Evolutionary conservation across 2,888 invertebrate genomes (phyloP), one percentile per base, ranked within the genome.

Genomic region (Ypsolopha sequella): DNA sequence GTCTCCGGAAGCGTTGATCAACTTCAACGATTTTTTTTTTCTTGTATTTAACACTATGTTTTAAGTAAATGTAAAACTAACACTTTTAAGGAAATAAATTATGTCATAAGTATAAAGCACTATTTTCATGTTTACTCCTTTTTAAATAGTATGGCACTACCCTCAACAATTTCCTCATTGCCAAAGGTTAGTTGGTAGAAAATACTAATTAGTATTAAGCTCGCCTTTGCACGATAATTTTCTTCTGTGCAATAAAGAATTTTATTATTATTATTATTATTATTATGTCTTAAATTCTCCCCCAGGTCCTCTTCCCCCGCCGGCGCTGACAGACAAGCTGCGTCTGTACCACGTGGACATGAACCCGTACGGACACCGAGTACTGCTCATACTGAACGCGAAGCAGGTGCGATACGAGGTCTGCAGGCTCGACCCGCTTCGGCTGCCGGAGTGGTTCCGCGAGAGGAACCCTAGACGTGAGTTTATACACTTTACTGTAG

Each of bases 361-460:
- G 80, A 91, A 91, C 67, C 91, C 92, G 0, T 92, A 89, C 54
- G 90, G 91, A 0, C 90, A 91, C 58, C 66, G 91, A 54, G 88
- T 89, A 6, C 80, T 89, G 39, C 74, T 92, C 9, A 87, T 91
- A 14, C 65, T 91, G 45, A 89, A 89, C 35, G 89, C 90, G 1
- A 92, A 91, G 68, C 73, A 65, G 65, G 88, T 65, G 45, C 90
- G 88, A 53, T 89, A 88, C 52, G 91, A 91, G 59, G 80, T 90
- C 0, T 89, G 88, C 54, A 87, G 88, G 56, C 66, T 90, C 7
- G 89, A 90, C 56, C 77, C 90, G 0, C 72, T 88, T 9, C 62
- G 79, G 6, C 85, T 91, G 53, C 92, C 92, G 0, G 89, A 90
- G 24, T 92, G 92, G 92, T 89, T 90, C 53, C 63, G 84, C 41